Base-by-base conservation (phyloP, 2,797 vertebrate species). In the Semotilus atromaculatus region DNA sequence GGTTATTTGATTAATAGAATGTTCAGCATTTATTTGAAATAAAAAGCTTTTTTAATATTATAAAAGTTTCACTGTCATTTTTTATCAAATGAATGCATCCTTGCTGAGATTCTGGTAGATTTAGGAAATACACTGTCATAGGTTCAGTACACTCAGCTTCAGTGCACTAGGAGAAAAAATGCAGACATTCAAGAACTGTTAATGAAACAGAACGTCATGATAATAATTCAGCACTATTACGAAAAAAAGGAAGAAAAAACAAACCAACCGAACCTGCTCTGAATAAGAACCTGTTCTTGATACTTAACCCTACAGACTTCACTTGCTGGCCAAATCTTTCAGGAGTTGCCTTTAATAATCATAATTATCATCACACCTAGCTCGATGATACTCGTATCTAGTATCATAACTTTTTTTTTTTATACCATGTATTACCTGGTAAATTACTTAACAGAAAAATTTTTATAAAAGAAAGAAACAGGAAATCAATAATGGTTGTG, bases 201-300 rank as follows among this genome's bases (percentile, higher is more conserved):
- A 4, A 70, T n/a, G 13, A 26, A 71, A 45, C 68, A 0, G 7
- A 5, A 40, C 2, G 0, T 40, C 36, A 19, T 18, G 0, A 16
- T 40, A 62, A 9, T n/a, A 34, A 13, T 66, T 31, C 26, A 23
- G 23, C n/a, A 16, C 38, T 10, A 14, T n/a, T 18, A n/a, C 10
- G 0, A 14, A 7, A 2, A 3, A 34, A 78, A 31, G 45, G 45
- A 48, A 16, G 45, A 48, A 48, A 16, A 48, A 48, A 16, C 13
- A 45, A 45, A 45, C 43, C 43, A 16, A 40, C 4, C 2, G 0
- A 79, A 66, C 26, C 18, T 43, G 60, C 23, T 66, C 19, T 66
- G 38, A 53, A 13, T 40, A 70, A 70, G 23, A 60, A 67, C 78
- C 43, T 4, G 43, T 80, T 80, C 10, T 80, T 80, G 19, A 34